Evolutionary conservation across 2,113 vertebrate genomes (phyloP).

Genomic region (Lepus timidus): DNA sequence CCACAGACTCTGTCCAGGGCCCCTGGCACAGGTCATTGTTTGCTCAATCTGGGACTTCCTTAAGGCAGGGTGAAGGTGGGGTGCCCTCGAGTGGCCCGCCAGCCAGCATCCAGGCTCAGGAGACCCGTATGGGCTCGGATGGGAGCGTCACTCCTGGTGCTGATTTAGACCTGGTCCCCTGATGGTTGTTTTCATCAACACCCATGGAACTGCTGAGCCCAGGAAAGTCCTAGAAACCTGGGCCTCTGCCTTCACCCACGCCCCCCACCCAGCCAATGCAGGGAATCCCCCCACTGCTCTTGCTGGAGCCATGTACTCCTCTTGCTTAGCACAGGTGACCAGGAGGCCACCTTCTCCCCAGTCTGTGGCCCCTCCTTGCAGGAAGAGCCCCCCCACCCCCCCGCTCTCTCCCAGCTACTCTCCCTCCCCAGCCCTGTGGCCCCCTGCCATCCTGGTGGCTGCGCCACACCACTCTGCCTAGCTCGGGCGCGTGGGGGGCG

Average conservation of each 20-base stretch:
- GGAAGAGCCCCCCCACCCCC: background rate
- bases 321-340: background rate
- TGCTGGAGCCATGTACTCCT: background rate
- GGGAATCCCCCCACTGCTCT: too few relatives aligned
- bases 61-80: background rate
- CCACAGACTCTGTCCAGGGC: background rate
- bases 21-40: background rate
- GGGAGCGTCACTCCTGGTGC: background rate
- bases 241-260: background rate
- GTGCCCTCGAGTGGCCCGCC: background rate
- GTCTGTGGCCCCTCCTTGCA: background rate
- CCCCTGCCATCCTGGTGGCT: background rate
- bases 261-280: too few relatives aligned
- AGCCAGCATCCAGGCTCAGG: background rate
- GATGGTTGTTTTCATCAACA: background rate
- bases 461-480: background rate
- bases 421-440: background rate
- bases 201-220: background rate
- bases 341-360: background rate
- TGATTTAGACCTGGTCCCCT: background rate
- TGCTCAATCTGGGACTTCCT: background rate
- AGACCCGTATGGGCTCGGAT: background rate
- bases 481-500: fast-evolving
- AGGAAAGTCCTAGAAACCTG: background rate
- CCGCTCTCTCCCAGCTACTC: fast-evolving